phyloP scores from a whole-genome alignment of 2,888 invertebrate species.

The Orthosia gracilis region DNA sequence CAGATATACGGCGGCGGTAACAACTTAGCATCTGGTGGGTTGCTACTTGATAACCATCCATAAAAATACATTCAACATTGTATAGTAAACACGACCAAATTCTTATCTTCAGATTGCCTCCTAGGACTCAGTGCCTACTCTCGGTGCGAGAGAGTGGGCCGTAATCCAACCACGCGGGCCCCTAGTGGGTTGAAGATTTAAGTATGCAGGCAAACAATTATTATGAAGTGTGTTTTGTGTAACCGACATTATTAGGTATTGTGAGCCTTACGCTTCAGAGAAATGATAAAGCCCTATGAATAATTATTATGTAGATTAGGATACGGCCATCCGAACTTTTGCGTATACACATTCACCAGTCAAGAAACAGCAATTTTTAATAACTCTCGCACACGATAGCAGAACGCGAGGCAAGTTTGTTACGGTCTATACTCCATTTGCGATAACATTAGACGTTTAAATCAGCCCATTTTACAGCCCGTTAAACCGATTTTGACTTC shows the following conservation, averaged over 20 bases:
- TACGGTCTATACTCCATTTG: no score
- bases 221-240: not conserved
- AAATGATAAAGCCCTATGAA: no score
- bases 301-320: no score
- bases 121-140: not conserved
- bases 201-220: conserved; percentile 35
- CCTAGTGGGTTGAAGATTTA: not conserved
- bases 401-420: no score
- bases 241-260: not conserved
- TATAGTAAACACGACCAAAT: not conserved
- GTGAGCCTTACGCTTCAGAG: not conserved
- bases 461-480: no score
- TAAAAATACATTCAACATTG: not conserved
- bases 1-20: not conserved
- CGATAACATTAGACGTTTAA: no score
- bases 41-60: not conserved
- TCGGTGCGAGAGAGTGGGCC: not conserved
- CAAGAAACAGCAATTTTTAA: no score
- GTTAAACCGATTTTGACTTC: no score
- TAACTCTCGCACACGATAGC: no score
- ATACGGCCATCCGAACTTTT: no score
- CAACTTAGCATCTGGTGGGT: not conserved
- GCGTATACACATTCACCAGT: no score
- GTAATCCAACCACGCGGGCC: conserved; percentile 6
- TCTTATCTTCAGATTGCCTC: not conserved